Percentiles rank a stretch among this genome's conserved stretches.
phyloP scores from a whole-genome alignment of 2,888 invertebrate species.

The Dicycla oo region DNA sequence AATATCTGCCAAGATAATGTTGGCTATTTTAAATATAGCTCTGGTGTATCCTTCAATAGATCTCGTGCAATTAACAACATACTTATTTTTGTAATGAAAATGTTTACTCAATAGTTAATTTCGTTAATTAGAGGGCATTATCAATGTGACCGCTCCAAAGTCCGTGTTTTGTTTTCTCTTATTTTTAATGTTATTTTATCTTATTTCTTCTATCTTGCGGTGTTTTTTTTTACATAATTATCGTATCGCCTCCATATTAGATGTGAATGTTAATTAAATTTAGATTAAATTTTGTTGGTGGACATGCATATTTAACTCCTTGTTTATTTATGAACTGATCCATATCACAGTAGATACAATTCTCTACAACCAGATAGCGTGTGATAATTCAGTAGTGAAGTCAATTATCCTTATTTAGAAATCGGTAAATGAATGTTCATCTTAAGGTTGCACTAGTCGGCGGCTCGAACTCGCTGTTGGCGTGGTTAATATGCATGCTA shows the following conservation, averaged over 20 bases:
- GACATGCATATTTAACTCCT: slow-evolving; percentile 17
- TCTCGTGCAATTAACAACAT: slow-evolving; percentile 57
- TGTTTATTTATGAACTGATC: slow-evolving; percentile 47
- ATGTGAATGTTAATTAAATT: slow-evolving; percentile 13
- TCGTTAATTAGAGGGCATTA: slow-evolving; percentile 72
- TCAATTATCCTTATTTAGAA: slow-evolving; percentile 50
- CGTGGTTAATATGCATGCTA: too few species aligned
- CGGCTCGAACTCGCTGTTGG: too few species aligned
- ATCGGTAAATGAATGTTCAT: slow-evolving; percentile 26
- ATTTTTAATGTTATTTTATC: slow-evolving; percentile 58
- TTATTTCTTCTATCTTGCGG: slow-evolving; percentile 44
- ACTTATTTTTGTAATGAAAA: slow-evolving; percentile 48
- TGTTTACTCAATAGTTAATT: slow-evolving; percentile 66
- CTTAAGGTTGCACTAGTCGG: too few species aligned
- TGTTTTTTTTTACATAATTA: slow-evolving; percentile 40
- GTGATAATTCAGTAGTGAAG: slow-evolving; percentile 23
- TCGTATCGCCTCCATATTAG: slow-evolving; percentile 25
- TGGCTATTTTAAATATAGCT: slow-evolving; percentile 51
- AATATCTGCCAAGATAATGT: slow-evolving; percentile 60
- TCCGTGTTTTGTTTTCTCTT: slow-evolving; percentile 71
- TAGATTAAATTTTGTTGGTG: slow-evolving; percentile 25
- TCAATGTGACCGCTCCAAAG: slow-evolving; percentile 72
- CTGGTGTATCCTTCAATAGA: slow-evolving; percentile 47
- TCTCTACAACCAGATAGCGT: not conserved
- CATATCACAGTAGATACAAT: not conserved